Conservation (phyloP, 1,140 invertebrate species). For the Atta colombica region DNA sequence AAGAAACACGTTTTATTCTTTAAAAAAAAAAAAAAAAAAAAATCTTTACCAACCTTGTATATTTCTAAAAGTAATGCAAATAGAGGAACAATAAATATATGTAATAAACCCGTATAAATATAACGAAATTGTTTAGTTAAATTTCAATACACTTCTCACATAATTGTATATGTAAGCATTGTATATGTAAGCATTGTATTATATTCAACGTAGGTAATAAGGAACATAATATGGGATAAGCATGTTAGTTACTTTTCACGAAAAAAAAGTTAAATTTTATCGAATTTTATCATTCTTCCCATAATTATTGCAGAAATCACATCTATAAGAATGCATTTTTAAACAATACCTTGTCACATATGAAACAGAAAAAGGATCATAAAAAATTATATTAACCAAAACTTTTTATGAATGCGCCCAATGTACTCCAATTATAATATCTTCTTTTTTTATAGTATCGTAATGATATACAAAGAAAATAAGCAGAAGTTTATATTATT, state of each 20-base stretch:
- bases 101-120: not conserved
- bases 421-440: slow-evolving; percentile 50
- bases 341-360: not conserved
- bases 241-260: not conserved
- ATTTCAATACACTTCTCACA: not conserved
- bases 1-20: too few relatives aligned
- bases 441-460: slow-evolving; percentile 51
- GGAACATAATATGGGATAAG: not conserved
- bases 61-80: not conserved
- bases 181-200: too few relatives aligned
- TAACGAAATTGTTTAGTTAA: not conserved
- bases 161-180: not conserved
- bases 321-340: not conserved
- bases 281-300: not conserved
- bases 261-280: slow-evolving; percentile 9
- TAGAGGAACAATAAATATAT: not conserved
- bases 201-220: not conserved
- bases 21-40: too few relatives aligned
- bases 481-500: slow-evolving; percentile 52
- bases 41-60: too few relatives aligned
- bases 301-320: not conserved
- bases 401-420: not conserved
- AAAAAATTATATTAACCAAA: not conserved
- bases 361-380: not conserved
- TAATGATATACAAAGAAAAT: slow-evolving; percentile 57